Percentiles rank a stretch among this genome's conserved stretches.
Evolutionary conservation across 2,113 vertebrate species (phyloP).

Genomic region (Notarius lentiginosus): DNA sequence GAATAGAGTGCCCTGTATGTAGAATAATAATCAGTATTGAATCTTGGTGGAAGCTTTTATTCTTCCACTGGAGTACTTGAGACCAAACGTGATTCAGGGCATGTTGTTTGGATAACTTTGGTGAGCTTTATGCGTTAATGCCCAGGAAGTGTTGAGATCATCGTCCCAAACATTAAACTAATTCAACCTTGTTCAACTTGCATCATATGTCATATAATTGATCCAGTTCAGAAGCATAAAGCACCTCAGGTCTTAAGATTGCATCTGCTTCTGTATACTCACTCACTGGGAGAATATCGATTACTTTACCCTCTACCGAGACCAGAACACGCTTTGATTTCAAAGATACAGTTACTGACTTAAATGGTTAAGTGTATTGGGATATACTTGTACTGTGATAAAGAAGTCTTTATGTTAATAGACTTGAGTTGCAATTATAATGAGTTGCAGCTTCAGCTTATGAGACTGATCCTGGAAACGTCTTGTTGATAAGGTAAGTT

Average conservation of each 20-base stretch:
- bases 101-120: not conserved
- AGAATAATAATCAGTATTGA: not conserved
- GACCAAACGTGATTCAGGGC: not conserved
- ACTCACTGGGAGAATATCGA: slow-evolving; percentile 4
- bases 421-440: not conserved
- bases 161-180: not conserved
- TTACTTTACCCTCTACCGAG: not conserved
- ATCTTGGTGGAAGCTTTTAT: not conserved
- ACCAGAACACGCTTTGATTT: not conserved
- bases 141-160: not conserved
- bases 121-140: not conserved
- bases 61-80: not conserved
- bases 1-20: too few species aligned
- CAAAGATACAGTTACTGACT: slow-evolving; percentile 7
- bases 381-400: not conserved
- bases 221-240: not conserved
- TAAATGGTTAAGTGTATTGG: not conserved
- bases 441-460: not conserved
- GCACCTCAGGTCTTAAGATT: not conserved
- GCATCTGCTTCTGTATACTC: not conserved
- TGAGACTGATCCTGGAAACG: not conserved
- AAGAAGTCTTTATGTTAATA: not conserved
- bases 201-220: slow-evolving; percentile 9
- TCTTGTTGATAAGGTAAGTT: not conserved
- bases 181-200: slow-evolving; percentile 10